Base-by-base conservation (phyloP, 1,140 invertebrate genomes). In the Latrodectus geometricus region DNA sequence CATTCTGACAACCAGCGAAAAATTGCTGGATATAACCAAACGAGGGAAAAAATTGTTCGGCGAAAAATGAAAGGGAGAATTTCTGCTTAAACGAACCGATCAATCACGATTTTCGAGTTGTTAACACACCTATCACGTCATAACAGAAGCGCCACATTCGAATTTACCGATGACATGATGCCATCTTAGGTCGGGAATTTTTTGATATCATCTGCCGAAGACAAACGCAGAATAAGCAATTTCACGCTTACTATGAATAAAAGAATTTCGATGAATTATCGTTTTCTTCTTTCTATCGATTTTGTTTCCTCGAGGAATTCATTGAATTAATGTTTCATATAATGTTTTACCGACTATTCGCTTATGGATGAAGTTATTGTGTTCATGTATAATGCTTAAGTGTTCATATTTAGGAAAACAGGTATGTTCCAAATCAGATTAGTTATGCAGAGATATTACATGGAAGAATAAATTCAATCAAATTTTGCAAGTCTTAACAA, bases 91-190 rank as follows among this genome's bases (percentile, higher is more conserved):
- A 61, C 17, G 54, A 11, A 61, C 17, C 54, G 54, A 61, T 61
- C 54, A 61, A 61, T 61, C 54, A 61, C 54, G 54, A 61, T 61
- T 61, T 61, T 61, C 54, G 54, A 61, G 54, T 61, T 61, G 54
- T 61, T 61, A 61, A 61, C 54, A 61, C 54, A 61, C 54, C 54
- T 61, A 17, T 61, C 54, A 61, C 54, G 54, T 61, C 17, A 61
- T 17, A 61, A 61, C 54, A 61, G 54, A 61, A 61, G 54, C 54
- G 54, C 17, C 17, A 61, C 17, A 17, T 61, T 61, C 11, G 54
- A 61, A 61, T 61, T 8, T 61, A 61, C 17, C 17, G 54, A 61
- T 14, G 17, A 61, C 54, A 14, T 14, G 11, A 61, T 61, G 11
- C 54, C 54, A 61, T 61, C 17, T 61, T 61, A 14, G 54, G 54